Evolutionary conservation across 2,888 invertebrate species (phyloP).

Genomic region (Brenthis hecate): DNA sequence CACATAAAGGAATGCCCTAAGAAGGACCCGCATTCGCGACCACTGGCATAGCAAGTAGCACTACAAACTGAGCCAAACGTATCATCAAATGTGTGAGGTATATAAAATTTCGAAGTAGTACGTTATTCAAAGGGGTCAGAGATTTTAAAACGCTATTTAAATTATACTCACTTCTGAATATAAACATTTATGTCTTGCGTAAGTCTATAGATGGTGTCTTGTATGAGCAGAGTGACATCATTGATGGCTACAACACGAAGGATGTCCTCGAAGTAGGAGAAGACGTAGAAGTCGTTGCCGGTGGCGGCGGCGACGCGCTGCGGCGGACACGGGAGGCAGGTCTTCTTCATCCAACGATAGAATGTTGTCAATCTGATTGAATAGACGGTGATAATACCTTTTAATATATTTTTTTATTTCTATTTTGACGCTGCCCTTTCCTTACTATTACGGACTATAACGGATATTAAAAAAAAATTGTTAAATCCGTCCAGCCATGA

Average conservation of each 20-base stretch:
- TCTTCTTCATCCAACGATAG: slow-evolving; percentile 92
- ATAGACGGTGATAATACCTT: neutral
- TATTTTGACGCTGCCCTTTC: neutral
- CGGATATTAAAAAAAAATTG: too few species aligned
- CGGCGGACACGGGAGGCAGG: slow-evolving; percentile 88
- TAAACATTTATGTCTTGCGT: slow-evolving; percentile 85
- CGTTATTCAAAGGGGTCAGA: neutral
- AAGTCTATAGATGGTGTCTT: slow-evolving; percentile 85
- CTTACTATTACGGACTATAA: too few species aligned
- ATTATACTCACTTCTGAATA: slow-evolving; percentile 75
- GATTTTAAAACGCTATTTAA: neutral
- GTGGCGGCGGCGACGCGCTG: slow-evolving; percentile 81
- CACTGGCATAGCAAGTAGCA: too few species aligned
- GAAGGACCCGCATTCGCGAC: too few species aligned
- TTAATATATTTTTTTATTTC: neutral
- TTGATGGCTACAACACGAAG: slow-evolving; percentile 87
- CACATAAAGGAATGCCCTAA: too few species aligned
- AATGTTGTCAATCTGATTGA: slow-evolving; percentile 85
- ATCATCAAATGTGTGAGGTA: too few species aligned
- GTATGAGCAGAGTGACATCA: slow-evolving; percentile 85
- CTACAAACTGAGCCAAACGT: too few species aligned
- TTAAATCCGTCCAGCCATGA: too few species aligned
- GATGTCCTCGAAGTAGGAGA: slow-evolving; percentile 91
- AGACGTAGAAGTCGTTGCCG: slow-evolving; percentile 82
- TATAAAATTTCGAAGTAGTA: too few species aligned